Conservation (phyloP, 1,140 invertebrate species). For the Hydropsyche tenuis region DNA sequence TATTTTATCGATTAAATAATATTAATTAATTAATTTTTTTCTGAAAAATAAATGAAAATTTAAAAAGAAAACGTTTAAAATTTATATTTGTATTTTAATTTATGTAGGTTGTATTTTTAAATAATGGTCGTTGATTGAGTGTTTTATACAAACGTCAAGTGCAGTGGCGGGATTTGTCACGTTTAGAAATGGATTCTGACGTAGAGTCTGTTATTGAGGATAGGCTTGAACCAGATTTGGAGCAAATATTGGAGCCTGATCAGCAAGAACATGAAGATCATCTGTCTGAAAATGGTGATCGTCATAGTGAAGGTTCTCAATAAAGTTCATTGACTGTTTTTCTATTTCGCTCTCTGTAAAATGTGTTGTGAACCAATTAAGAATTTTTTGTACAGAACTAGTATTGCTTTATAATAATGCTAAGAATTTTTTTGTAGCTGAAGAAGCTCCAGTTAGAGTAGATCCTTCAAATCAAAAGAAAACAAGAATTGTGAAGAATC, state of each 20-base stretch:
- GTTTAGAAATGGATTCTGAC: conserved; percentile 52
- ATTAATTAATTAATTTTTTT: neutral
- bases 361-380: no score
- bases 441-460: conserved; percentile 58
- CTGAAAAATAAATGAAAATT: neutral
- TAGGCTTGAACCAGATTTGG: conserved; percentile 56
- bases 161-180: neutral
- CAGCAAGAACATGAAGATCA: conserved; percentile 51
- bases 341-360: no score
- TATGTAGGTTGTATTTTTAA: neutral
- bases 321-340: no score
- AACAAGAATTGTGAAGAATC: conserved; percentile 69
- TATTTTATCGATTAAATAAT: neutral
- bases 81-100: neutral
- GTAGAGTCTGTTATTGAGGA: conserved; percentile 52
- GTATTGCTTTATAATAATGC: neutral
- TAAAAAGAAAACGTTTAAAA: neutral
- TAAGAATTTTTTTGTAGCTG: conserved; percentile 47
- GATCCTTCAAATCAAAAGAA: conserved; percentile 57
- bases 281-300: conserved; percentile 49
- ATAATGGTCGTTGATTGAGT: neutral
- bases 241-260: conserved; percentile 59
- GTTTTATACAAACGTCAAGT: no score
- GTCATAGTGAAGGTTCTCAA: conserved; percentile 45
- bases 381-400: no score